These are phyloP conservation scores for Elephas maximus DNA, from an alignment of 2,113 vertebrate genomes.

Conservation along the genomic window DNA sequence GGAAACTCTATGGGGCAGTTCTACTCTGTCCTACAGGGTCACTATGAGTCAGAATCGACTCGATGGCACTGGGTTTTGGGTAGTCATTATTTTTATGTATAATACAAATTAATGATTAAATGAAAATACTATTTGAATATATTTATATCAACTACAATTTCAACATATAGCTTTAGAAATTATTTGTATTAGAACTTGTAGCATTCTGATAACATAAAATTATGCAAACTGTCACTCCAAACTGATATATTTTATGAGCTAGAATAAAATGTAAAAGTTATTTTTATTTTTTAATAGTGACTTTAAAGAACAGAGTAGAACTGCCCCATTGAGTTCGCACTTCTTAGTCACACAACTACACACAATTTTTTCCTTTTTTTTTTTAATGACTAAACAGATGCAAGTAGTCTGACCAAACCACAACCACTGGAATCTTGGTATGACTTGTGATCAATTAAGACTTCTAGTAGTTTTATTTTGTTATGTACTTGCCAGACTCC, in stretches of 20 bases:
- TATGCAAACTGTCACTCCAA: not conserved
- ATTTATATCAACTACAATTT: not conserved
- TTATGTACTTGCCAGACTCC: conserved; percentile 52
- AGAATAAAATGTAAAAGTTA: not conserved
- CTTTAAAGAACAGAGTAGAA: too few relatives aligned
- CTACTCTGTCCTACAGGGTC: too few relatives aligned
- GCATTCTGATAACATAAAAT: conserved; percentile 40
- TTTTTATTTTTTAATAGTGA: conserved; percentile 17
- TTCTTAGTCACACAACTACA: not conserved
- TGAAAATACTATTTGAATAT: not conserved
- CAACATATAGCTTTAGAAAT: not conserved
- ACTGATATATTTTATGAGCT: not conserved
- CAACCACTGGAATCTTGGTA: conserved; percentile 63
- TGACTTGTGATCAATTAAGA: conserved; percentile 32
- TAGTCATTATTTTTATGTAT: not conserved
- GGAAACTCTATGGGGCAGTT: too few relatives aligned
- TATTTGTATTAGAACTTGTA: conserved; percentile 25
- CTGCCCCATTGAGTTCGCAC: not conserved
- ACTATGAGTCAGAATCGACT: too few relatives aligned
- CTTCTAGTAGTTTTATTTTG: conserved; percentile 51
- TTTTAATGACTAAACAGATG: conserved; percentile 13
- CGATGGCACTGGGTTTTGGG: too few relatives aligned
- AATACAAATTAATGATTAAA: not conserved
- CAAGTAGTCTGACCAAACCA: not conserved
- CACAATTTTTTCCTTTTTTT: not conserved